Evolutionary conservation across 2,797 vertebrate genomes (phyloP).

Genomic region (Fringilla coelebs): DNA sequence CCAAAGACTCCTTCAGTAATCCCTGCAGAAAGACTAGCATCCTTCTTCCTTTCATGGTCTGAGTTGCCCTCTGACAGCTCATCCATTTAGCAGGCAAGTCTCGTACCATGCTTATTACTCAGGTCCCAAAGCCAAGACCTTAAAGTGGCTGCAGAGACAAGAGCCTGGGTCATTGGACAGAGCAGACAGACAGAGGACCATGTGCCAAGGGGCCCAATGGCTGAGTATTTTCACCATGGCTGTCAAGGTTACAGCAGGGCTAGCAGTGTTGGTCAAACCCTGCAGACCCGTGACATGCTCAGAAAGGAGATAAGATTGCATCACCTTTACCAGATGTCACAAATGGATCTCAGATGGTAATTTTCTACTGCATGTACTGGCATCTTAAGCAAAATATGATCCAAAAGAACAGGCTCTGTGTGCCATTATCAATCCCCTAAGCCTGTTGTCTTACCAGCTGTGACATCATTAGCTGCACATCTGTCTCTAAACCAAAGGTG

Average conservation of each 20-base stretch:
- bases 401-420: not conserved
- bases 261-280: not conserved
- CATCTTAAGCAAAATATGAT: slow-evolving; percentile 28
- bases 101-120: not conserved
- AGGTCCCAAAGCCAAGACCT: not conserved
- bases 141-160: not conserved
- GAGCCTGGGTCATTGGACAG: not conserved
- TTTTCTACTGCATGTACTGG: not conserved
- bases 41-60: not conserved
- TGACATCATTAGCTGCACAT: slow-evolving; percentile 36
- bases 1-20: not conserved
- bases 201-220: rapidly evolving
- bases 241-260: not conserved
- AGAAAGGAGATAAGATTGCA: not conserved
- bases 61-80: not conserved
- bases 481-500: slow-evolving; percentile 26
- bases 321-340: not conserved
- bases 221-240: not conserved
- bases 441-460: slow-evolving; percentile 5
- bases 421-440: not conserved
- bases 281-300: not conserved
- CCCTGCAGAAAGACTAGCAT: not conserved
- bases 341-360: slow-evolving; percentile 30
- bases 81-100: not conserved
- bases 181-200: not conserved